Percentiles rank a stretch among this genome's conserved stretches.
phyloP scores from a whole-genome alignment of 1,140 invertebrate species.

The Drosophila pseudoobscura region DNA sequence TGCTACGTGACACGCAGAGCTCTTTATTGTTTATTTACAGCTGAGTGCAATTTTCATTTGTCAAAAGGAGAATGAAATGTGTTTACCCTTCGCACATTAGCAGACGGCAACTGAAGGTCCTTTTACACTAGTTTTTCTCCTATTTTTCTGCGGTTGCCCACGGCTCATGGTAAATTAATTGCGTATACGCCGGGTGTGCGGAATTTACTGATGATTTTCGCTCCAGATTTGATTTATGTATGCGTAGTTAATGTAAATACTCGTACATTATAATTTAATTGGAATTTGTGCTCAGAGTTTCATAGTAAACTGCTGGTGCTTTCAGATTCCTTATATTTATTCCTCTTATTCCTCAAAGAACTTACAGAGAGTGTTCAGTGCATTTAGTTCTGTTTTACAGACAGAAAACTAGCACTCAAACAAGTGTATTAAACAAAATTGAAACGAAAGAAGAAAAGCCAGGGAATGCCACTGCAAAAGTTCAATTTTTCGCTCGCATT shows the following conservation, averaged over 20 bases:
- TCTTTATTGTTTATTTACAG: slow-evolving; percentile 43
- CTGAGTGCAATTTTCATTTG: slow-evolving; percentile 52
- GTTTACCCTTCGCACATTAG: slow-evolving; percentile 37
- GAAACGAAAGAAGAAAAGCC: no score
- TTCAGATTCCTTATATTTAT: slow-evolving; percentile 1
- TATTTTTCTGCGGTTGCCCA: slow-evolving; percentile 1
- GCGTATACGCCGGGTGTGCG: slow-evolving; percentile 13
- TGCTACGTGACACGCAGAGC: slow-evolving; percentile 43
- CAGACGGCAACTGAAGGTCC: slow-evolving; percentile 11
- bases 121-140: background rate
- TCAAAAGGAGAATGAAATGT: slow-evolving; percentile 38
- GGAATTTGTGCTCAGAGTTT: no score
- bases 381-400: no score
- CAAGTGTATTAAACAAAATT: no score
- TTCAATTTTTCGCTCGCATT: no score
- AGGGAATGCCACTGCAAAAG: no score
- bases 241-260: slow-evolving; percentile 3
- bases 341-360: background rate
- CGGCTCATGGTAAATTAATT: slow-evolving; percentile 38
- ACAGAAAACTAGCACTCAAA: no score
- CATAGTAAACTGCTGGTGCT: background rate
- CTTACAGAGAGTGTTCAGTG: no score
- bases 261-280: background rate
- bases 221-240: slow-evolving; percentile 23
- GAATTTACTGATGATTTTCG: background rate